Evolutionary conservation across 2,888 invertebrate species (phyloP).

Genomic region (Agrotis segetum): DNA sequence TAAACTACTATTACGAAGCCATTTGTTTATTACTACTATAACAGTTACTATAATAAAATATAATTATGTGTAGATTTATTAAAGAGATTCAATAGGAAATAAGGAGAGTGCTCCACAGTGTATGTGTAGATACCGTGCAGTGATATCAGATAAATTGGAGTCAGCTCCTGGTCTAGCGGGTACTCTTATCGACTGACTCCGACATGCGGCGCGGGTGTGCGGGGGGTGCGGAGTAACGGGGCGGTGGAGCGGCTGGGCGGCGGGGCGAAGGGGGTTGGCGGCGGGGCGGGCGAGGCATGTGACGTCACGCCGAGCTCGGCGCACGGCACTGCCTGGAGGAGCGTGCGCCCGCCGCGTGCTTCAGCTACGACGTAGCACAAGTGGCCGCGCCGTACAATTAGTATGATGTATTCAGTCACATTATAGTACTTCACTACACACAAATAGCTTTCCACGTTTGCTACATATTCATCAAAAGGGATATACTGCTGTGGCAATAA

Average conservation of each 20-base stretch:
- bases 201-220: constrained; percentile 30
- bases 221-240: constrained; percentile 7
- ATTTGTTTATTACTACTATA: too few relatives aligned
- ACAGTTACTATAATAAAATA: neutral
- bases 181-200: constrained; percentile 70
- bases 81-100: too few relatives aligned
- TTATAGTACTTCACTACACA: too few relatives aligned
- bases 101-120: neutral
- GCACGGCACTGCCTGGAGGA: constrained; percentile 16
- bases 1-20: too few relatives aligned
- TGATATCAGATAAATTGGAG: neutral
- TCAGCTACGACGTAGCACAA: neutral
- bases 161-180: constrained; percentile 50
- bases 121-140: neutral
- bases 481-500: too few relatives aligned
- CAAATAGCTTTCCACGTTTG: too few relatives aligned
- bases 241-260: constrained; percentile 2
- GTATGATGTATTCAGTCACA: too few relatives aligned
- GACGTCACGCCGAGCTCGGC: constrained; percentile 56
- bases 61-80: neutral
- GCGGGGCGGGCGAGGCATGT: constrained; percentile 38
- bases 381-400: neutral
- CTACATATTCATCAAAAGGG: too few relatives aligned
- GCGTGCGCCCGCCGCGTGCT: neutral
- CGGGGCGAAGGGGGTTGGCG: constrained; percentile 9